Percentiles rank a stretch among this genome's conserved stretches.
phyloP scores from a whole-genome alignment of 35 echinoderm and acorn worm genomes.

The Apostichopus japonicus region DNA sequence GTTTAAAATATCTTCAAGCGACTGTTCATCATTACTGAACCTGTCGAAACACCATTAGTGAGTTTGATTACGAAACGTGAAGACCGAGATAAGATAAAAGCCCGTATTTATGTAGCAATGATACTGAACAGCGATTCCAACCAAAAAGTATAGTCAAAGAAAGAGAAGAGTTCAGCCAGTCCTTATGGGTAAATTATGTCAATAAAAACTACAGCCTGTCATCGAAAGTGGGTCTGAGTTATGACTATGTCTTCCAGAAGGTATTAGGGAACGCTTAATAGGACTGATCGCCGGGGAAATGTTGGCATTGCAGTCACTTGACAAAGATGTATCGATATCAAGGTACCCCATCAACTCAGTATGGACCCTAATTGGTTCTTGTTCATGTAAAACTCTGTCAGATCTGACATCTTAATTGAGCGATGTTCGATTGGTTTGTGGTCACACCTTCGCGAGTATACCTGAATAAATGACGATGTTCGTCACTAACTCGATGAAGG shows the following conservation, averaged over 20 bases:
- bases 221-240: conserved; percentile 36
- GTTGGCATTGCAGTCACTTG: conserved; percentile 26
- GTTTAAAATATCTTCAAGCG: conserved; percentile 12
- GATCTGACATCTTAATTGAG: conserved; percentile 44
- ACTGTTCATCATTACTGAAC: conserved; percentile 17
- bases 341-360: not conserved
- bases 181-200: conserved; percentile 36
- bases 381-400: conserved; percentile 11
- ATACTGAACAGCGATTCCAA: conserved; percentile 26
- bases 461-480: not conserved
- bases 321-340: conserved; percentile 14
- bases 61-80: conserved; percentile 47
- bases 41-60: conserved; percentile 52
- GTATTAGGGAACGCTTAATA: conserved; percentile 10
- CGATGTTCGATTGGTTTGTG: conserved; percentile 6
- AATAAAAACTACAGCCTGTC: conserved; percentile 46
- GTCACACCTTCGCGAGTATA: not conserved
- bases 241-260: conserved; percentile 36
- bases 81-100: conserved; percentile 38
- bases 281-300: conserved; percentile 14
- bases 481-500: no score
- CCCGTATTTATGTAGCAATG: conserved; percentile 46
- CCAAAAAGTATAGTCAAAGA: not conserved
- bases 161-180: conserved; percentile 13
- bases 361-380: conserved; percentile 23